Evolutionary conservation across 1,140 invertebrate genomes (phyloP), one percentile per base, ranked within the genome.

Genomic region (Achroia grisella): DNA sequence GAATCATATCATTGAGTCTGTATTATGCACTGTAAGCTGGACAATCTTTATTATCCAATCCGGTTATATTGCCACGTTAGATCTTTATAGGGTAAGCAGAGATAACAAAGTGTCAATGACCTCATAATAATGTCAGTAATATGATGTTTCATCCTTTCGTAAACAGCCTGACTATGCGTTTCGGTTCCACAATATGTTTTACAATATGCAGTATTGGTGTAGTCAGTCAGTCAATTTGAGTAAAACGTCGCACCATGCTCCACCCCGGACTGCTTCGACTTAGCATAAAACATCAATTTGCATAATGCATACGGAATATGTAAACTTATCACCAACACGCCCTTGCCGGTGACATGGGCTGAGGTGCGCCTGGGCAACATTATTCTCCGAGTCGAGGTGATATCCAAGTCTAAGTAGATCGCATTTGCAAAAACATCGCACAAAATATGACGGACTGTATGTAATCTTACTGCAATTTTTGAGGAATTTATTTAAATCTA

Each of bases 251-350:
- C 36, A 36, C 42, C 54, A 14, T 42, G 43, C 56, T 51, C 45
- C 50, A 45, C 53, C 52, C 54, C 54, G 45, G 17, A 23, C 17
- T 23, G 17, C 6, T 31, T 52, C 50, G 56, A 61, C 71, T 80
- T 82, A 75, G 76, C 76, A 82, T 82, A 82, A 82, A 82, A 77
- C 68, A 76, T 71, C 73, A 70, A 84, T 84, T 74, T 76, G 79
- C 77, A 84, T 84, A 81, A 80, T 84, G 73, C 70, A 84, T 81
- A 76, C 71, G 59, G 74, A 80, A 81, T 84, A 81, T 81, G 73
- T 84, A 80, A 84, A 84, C 72, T 80, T 78, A 80, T 79, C 78
- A 76, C 62, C 52, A 71, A 71, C 76, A 73, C 79, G 72, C 76
- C 79, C 74, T 77, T 73, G 65, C 65, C 53, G 68, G 69, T 77